A percentile compares a stretch with the other conserved stretches of the same genome.
These are phyloP conservation scores for Ophthalmolycus amberensis DNA, from an alignment of 2,113 vertebrate species.

Conservation along the genomic window DNA sequence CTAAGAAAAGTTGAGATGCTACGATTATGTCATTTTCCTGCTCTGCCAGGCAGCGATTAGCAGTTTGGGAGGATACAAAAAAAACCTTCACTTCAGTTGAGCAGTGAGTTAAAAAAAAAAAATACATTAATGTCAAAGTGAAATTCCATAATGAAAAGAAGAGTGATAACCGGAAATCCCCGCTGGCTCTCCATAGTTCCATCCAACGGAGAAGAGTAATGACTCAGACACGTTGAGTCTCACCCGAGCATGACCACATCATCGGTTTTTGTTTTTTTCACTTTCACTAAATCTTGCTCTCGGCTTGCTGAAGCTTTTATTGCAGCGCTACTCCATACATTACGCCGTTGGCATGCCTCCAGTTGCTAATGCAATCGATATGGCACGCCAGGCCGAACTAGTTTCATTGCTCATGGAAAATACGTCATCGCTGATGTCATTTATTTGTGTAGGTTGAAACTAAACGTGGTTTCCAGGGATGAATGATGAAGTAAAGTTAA, in stretches of 20 bases:
- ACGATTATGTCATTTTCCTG: background rate
- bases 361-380: constrained; percentile 32
- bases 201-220: constrained; percentile 30
- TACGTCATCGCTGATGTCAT: constrained; percentile 58
- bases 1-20: background rate
- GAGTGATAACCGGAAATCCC: constrained; percentile 53
- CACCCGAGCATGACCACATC: constrained; percentile 19
- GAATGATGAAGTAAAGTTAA: constrained; percentile 28
- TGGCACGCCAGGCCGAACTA: constrained; percentile 28
- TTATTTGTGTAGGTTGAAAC: constrained; percentile 53
- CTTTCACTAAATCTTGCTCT: constrained; percentile 41
- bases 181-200: constrained; percentile 7
- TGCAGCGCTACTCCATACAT: constrained; percentile 36
- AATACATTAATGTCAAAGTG: constrained; percentile 14
- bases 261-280: background rate
- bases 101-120: background rate
- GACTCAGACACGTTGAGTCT: constrained; percentile 33
- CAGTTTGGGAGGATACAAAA: background rate
- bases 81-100: background rate
- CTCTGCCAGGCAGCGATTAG: constrained; percentile 1
- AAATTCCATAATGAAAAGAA: constrained; percentile 43
- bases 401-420: constrained; percentile 59
- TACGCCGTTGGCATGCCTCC: constrained; percentile 22
- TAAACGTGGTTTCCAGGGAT: constrained; percentile 14
- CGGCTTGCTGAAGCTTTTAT: constrained; percentile 42